Conservation (phyloP, 2,113 vertebrate genomes). For the Oostethus manadensis region DNA sequence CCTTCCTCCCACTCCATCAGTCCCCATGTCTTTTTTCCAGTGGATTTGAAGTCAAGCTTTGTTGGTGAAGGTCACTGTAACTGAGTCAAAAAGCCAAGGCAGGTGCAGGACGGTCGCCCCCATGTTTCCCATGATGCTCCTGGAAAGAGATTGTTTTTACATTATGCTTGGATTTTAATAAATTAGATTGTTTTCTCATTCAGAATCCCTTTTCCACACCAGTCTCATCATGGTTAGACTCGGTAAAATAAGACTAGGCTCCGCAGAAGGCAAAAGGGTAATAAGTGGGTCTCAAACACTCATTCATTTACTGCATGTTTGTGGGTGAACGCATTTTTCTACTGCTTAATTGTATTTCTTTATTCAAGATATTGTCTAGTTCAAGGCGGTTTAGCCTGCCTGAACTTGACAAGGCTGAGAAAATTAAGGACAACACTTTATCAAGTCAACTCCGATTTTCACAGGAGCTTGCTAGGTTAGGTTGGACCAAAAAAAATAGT, state of each 20-base stretch:
- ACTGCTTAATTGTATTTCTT: background rate
- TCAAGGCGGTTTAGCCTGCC: no score
- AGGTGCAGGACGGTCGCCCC: slow-evolving; percentile 6
- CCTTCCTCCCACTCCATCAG: slow-evolving; percentile 20
- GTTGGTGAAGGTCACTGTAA: slow-evolving; percentile 38
- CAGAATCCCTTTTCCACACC: slow-evolving; percentile 18
- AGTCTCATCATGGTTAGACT: background rate
- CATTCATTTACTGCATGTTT: no score
- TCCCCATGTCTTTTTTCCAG: slow-evolving; percentile 26
- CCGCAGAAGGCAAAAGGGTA: slow-evolving; percentile 1
- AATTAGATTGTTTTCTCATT: background rate
- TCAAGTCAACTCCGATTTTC: no score
- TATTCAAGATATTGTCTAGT: no score
- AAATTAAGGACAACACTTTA: no score
- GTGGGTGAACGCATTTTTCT: background rate
- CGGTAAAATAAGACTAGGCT: background rate
- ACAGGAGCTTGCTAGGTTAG: no score
- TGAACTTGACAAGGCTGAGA: no score
- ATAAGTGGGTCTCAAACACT: background rate
- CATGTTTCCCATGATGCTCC: background rate
- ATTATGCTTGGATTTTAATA: background rate
- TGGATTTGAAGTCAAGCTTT: slow-evolving; percentile 52
- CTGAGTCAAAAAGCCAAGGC: slow-evolving; percentile 56
- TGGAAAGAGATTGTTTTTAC: slow-evolving; percentile 40
- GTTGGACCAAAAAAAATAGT: no score